phyloP scores from a whole-genome alignment of 2,113 vertebrate species.

The Pomatorhinus ruficollis region DNA sequence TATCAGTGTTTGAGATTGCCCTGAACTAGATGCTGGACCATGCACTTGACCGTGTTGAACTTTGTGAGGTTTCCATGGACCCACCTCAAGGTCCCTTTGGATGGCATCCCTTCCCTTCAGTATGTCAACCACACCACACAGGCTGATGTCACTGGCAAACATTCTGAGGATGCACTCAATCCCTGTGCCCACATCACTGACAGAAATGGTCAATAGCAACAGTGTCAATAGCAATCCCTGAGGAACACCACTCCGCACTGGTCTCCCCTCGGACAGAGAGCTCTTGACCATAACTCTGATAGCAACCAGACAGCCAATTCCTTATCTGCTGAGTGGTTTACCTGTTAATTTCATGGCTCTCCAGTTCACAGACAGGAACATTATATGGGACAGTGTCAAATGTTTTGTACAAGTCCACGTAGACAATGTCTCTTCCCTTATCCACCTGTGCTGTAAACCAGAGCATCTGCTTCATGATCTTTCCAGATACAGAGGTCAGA shows the following conservation, averaged over 20 bases:
- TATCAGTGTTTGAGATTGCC: not conserved
- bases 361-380: not conserved
- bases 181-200: not conserved
- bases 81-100: too few species aligned
- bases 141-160: not conserved
- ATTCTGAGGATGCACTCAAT: not conserved
- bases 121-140: accelerated
- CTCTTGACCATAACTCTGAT: not conserved
- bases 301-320: not conserved
- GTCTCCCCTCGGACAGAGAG: accelerated
- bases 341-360: not conserved
- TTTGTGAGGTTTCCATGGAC: not conserved
- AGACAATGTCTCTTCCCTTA: not conserved
- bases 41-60: not conserved
- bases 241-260: too few species aligned
- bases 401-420: not conserved
- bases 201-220: not conserved
- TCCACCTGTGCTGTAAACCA: not conserved
- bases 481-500: not conserved
- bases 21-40: not conserved
- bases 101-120: not conserved
- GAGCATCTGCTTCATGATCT: not conserved
- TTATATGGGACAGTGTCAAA: not conserved
- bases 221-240: not conserved
- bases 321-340: not conserved